These are phyloP conservation scores for Salarias fasciatus DNA, from an alignment of 2,797 vertebrate genomes.

Conservation along the genomic window DNA sequence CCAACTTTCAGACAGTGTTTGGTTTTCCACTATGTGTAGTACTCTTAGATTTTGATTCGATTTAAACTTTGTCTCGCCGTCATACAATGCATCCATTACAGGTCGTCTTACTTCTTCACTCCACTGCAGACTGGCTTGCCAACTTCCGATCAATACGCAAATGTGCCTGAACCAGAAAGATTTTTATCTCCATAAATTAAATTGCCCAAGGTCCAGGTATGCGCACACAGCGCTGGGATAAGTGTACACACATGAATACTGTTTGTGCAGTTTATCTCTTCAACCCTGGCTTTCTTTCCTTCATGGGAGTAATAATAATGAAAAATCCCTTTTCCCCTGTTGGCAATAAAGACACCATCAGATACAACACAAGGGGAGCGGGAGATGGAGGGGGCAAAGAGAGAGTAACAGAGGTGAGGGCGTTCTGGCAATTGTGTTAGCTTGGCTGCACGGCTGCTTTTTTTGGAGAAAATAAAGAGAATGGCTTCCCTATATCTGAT, in stretches of 20 bases:
- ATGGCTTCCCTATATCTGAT: constrained; percentile 21
- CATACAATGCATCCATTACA: too few relatives aligned
- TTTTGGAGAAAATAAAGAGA: constrained; percentile 46
- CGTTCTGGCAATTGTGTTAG: constrained; percentile 59
- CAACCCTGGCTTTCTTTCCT: constrained; percentile 21
- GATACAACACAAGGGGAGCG: constrained; percentile 37
- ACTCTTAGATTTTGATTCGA: background rate
- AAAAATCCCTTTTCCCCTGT: constrained; percentile 46
- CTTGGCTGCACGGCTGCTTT: constrained; percentile 42
- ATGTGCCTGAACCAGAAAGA: too few relatives aligned
- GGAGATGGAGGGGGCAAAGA: background rate
- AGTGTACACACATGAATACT: background rate
- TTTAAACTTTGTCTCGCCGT: background rate
- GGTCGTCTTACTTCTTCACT: too few relatives aligned
- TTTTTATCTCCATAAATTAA: background rate
- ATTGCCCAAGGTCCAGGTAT: background rate
- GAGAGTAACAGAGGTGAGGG: background rate
- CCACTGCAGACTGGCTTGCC: too few relatives aligned
- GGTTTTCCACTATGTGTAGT: background rate
- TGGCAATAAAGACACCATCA: constrained; percentile 57
- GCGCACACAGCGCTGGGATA: background rate
- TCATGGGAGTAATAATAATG: constrained; percentile 56
- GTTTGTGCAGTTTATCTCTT: constrained; percentile 43
- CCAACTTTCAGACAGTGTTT: background rate
- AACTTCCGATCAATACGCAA: background rate